Percentiles rank a stretch among this genome's conserved stretches.
Conservation (phyloP, 2,113 vertebrate species). For the Clarias gariepinus region DNA sequence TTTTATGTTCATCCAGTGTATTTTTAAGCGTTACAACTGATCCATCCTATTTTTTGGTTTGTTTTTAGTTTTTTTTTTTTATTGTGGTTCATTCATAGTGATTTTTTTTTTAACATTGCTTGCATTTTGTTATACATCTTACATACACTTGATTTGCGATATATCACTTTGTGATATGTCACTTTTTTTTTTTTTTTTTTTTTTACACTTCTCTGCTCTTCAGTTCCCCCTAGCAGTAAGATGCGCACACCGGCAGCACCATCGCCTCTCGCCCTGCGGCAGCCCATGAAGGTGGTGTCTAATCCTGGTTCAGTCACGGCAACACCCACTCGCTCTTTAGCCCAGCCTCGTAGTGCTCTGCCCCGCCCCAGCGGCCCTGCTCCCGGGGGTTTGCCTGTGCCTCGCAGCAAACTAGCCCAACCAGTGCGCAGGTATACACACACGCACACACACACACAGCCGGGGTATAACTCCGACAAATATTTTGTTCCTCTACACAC, state of each 20-base stretch:
- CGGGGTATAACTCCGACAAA: neutral
- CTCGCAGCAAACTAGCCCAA: slow-evolving; percentile 96
- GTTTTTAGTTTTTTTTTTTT: neutral
- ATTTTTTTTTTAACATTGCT: neutral
- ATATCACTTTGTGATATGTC: neutral
- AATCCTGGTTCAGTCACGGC: slow-evolving; percentile 79
- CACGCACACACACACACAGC: neutral
- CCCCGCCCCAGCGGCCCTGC: slow-evolving; percentile 85
- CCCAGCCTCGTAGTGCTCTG: slow-evolving; percentile 83
- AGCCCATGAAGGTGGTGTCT: slow-evolving; percentile 89
- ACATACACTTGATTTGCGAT: neutral
- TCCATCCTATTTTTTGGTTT: neutral
- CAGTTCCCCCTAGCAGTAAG: slow-evolving; percentile 95
- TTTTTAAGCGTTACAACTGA: neutral
- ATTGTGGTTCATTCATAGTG: neutral
- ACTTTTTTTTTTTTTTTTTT: neutral
- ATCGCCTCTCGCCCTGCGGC: slow-evolving; percentile 90
- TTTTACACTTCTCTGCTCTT: neutral
- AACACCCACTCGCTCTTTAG: slow-evolving; percentile 85
- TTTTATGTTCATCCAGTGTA: slow-evolving; percentile 26
- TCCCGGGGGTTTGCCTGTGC: slow-evolving; percentile 88
- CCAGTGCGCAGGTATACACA: slow-evolving; percentile 86
- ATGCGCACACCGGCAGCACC: slow-evolving; percentile 87
- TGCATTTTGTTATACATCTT: neutral
- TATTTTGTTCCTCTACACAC: neutral